phyloP scores from a whole-genome alignment of 2,113 vertebrate species.

The Haemorhous mexicanus region DNA sequence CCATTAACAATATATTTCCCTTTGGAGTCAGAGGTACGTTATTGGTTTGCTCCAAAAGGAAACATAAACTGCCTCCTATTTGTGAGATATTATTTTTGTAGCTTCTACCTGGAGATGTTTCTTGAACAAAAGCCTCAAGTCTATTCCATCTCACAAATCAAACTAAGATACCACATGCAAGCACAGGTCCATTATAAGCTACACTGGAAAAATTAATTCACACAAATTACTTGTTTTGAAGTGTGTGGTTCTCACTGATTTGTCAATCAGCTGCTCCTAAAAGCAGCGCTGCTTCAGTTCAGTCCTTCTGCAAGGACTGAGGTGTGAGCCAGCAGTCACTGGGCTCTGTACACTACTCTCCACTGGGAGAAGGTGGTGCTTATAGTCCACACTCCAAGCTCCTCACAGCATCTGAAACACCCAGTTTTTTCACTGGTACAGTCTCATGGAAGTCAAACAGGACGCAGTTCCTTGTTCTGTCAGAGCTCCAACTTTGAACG shows the following conservation, averaged over 20 bases:
- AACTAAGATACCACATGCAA: not conserved
- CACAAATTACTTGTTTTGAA: not conserved
- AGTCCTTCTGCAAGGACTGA: not conserved
- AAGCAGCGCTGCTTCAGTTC: not conserved
- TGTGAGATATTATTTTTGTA: constrained; percentile 55
- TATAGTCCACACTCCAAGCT: not conserved
- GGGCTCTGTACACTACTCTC: not conserved
- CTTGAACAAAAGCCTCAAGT: constrained; percentile 38
- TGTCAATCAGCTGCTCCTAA: not conserved
- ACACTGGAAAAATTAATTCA: not conserved
- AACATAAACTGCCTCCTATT: constrained; percentile 60
- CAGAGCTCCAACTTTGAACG: not conserved
- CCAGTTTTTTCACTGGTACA: not conserved
- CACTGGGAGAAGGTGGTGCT: not conserved
- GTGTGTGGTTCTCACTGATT: not conserved
- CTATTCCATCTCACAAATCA: not conserved
- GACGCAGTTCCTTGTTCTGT: not conserved
- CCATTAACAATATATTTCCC: constrained; percentile 72
- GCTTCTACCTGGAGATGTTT: constrained; percentile 33
- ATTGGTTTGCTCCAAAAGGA: constrained; percentile 56
- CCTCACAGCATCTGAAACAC: not conserved
- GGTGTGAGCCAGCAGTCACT: not conserved
- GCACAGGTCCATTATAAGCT: not conserved
- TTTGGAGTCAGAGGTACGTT: constrained; percentile 59
- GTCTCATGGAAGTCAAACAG: not conserved